Evolutionary conservation across 2,113 vertebrate species (phyloP).

Genomic region (Tachysurus vachellii): DNA sequence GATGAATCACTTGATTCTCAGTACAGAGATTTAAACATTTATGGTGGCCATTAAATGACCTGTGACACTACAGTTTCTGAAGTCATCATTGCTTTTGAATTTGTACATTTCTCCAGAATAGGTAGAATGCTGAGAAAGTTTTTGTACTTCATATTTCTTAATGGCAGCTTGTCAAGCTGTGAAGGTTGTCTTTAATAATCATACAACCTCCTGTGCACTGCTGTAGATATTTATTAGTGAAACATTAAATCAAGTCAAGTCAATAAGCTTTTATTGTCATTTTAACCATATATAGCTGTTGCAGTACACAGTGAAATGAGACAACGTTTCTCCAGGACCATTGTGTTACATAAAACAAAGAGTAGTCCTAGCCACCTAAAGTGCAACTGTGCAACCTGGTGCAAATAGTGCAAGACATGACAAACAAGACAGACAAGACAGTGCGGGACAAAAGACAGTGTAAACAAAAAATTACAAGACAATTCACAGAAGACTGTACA

Average conservation of each 20-base stretch:
- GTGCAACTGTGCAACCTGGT: too few relatives aligned
- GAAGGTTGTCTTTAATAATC: background rate
- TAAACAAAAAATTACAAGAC: too few relatives aligned
- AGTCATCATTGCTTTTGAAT: background rate
- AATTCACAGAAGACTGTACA: too few relatives aligned
- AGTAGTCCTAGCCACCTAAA: too few relatives aligned
- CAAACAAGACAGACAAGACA: too few relatives aligned
- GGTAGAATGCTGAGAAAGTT: background rate
- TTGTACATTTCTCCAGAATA: background rate
- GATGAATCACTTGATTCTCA: background rate
- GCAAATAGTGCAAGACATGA: too few relatives aligned
- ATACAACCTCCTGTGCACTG: background rate
- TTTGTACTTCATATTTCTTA: background rate
- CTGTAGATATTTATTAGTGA: background rate
- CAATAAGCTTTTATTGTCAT: too few relatives aligned
- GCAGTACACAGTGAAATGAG: too few relatives aligned
- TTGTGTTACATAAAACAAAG: too few relatives aligned
- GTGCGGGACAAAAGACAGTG: too few relatives aligned
- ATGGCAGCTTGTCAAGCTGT: background rate
- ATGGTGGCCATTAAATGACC: background rate
- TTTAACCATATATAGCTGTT: too few relatives aligned
- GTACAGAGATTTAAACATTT: background rate
- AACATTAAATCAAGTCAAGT: background rate
- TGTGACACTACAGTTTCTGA: background rate
- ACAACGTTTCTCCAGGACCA: too few relatives aligned